Evolutionary conservation across 2,888 invertebrate genomes (phyloP).

Genomic region (Drosophila suboccidentalis): DNA sequence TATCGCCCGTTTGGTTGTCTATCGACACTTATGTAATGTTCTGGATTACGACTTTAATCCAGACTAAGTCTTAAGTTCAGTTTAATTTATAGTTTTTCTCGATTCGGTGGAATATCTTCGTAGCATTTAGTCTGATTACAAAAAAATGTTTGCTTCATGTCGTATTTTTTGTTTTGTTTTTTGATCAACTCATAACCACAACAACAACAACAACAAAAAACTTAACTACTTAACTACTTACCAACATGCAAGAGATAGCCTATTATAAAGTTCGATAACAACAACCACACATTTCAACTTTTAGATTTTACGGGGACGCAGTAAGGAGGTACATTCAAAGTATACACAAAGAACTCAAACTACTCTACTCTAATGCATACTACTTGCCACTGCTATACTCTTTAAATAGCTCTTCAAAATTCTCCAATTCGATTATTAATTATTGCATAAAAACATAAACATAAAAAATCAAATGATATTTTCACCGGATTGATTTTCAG

Average conservation of each 20-base stretch:
- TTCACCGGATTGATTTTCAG: conserved; percentile 54
- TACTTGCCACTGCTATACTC: conserved; percentile 71
- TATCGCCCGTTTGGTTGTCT: conserved; percentile 15
- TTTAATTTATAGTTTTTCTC: conserved; percentile 24
- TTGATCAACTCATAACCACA: conserved; percentile 27
- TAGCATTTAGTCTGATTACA: conserved; percentile 34
- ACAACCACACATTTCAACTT: conserved; percentile 79
- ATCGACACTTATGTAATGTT: not conserved
- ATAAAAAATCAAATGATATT: conserved; percentile 25
- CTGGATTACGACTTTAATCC: not conserved
- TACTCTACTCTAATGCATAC: conserved; percentile 73
- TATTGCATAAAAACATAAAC: conserved; percentile 10
- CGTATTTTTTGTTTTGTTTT: conserved; percentile 9
- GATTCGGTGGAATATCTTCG: conserved; percentile 25
- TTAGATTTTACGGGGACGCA: conserved; percentile 86
- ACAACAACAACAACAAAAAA: conserved; percentile 1
- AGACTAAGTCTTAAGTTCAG: conserved; percentile 27
- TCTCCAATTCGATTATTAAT: conserved; percentile 27
- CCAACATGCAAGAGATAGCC: conserved; percentile 55
- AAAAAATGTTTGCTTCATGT: conserved; percentile 45
- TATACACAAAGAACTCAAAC: conserved; percentile 80
- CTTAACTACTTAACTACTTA: conserved; percentile 47
- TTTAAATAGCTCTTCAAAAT: conserved; percentile 43
- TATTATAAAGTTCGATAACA: conserved; percentile 69
- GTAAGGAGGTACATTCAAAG: conserved; percentile 85